Evolutionary conservation across 2,113 vertebrate genomes (phyloP).

Genomic region (Chaetodon auriga): DNA sequence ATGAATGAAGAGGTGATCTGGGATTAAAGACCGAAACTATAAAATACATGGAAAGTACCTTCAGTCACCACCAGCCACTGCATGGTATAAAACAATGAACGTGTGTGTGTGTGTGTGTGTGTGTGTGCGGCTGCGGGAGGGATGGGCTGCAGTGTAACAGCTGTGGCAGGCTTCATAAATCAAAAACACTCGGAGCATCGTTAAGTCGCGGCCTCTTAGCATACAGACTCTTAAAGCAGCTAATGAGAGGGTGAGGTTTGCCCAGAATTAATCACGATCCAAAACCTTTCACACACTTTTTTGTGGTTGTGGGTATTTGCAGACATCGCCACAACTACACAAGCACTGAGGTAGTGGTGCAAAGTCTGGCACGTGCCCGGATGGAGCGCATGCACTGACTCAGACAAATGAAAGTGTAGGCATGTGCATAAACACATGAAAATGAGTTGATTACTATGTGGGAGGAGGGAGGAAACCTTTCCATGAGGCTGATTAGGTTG

Average conservation of each 20-base stretch:
- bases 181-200: conserved; percentile 46
- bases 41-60: conserved; percentile 24
- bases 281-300: conserved; percentile 32
- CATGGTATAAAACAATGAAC: conserved; percentile 23
- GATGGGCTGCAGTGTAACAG: conserved; percentile 6
- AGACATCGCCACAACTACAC: conserved; percentile 24
- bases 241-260: conserved; percentile 58
- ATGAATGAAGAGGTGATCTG: conserved; percentile 3
- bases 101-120: background rate
- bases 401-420: conserved; percentile 16
- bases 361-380: conserved; percentile 10
- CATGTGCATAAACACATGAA: background rate
- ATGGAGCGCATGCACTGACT: background rate
- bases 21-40: background rate
- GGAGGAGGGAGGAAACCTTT: conserved; percentile 69
- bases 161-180: conserved; percentile 47
- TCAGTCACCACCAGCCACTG: conserved; percentile 4
- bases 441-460: conserved; percentile 26
- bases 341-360: conserved; percentile 26
- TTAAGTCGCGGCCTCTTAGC: conserved; percentile 27
- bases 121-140: conserved; percentile 5
- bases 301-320: background rate
- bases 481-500: conserved; percentile 35
- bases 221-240: conserved; percentile 57
- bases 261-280: conserved; percentile 16